Percentiles rank a stretch among this genome's conserved stretches.
These are phyloP conservation scores for Chelon auratus DNA, from an alignment of 2,797 vertebrate species.

Conservation along the genomic window DNA sequence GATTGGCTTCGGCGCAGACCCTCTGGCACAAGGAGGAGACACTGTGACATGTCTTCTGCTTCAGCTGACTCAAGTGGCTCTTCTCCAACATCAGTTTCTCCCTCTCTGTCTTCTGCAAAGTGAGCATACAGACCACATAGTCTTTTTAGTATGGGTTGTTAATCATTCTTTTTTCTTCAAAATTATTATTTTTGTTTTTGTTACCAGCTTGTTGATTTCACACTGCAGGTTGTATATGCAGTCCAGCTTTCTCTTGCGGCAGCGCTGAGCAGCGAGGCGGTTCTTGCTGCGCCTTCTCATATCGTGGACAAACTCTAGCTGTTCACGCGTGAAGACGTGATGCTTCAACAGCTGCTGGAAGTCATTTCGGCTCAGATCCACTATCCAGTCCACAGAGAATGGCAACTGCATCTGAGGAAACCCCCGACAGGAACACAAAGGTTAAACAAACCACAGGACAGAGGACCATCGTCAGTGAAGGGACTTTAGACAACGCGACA, in stretches of 20 bases:
- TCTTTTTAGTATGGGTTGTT: background rate
- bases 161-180: background rate
- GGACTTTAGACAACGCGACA: background rate
- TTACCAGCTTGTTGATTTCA: constrained; percentile 96
- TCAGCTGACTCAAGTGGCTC: constrained; percentile 87
- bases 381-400: constrained; percentile 90
- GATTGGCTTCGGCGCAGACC: constrained; percentile 90
- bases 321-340: constrained; percentile 90
- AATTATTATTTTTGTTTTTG: background rate
- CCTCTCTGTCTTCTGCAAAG: constrained; percentile 87
- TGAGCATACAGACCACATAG: constrained; percentile 19
- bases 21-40: constrained; percentile 90
- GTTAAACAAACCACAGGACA: background rate
- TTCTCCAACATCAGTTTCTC: constrained; percentile 89
- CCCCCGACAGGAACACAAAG: background rate
- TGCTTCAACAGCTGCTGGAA: constrained; percentile 96
- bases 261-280: constrained; percentile 95
- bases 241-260: constrained; percentile 97
- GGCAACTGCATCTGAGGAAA: constrained; percentile 90
- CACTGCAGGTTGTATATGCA: constrained; percentile 95
- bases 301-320: constrained; percentile 94
- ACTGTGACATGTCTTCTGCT: constrained; percentile 89
- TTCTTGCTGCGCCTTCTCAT: constrained; percentile 96
- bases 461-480: no score
- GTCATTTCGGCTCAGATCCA: constrained; percentile 92